Base-by-base conservation (phyloP, 2,797 vertebrate species). In the Gastrophryne carolinensis region DNA sequence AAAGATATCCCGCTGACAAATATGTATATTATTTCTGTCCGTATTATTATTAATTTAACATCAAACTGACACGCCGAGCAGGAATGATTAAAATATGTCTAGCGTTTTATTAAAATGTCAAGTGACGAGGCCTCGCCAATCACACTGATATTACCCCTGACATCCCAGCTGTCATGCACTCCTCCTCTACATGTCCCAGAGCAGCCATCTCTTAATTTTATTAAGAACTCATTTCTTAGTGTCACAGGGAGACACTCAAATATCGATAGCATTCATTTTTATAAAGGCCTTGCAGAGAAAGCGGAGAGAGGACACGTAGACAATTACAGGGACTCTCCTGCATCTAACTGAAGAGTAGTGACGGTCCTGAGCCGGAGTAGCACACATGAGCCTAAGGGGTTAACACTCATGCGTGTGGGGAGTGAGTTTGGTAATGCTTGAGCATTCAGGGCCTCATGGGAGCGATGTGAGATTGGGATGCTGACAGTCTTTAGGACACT, bases 81-180 rank as follows among this genome's bases (percentile, higher is more conserved):
- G 34, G 56, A 69, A 69, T 69, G 27, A 69, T 69, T 69, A 54
- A 69, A 41, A 69, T 30, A 56, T 41, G 34, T 57, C 29, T 35
- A 39, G 52, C 37, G 41, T 17, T 69, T 69, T 56, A 69, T 69
- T 69, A 69, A 69, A 69, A 69, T 69, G 66, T 69, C 66, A 69
- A 69, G 21, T 41, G 52, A 60, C 13, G 37, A 44, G 39, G 27
- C 39, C 9, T 4, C 44, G 35, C 35, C 54, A 71, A 58, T 71
- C 68, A 71, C 24, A 71, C 49, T 71, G 41, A 57, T 47, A 58
- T 60, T 49, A 58, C 37, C 9, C 17, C 17, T 47, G 53, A 32
- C 37, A 47, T 39, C 3, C 23, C 13, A 26, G 2, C 54, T 71
- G 53, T 60, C 68, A 60, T 29, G 27, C 65, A 17, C 47, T 23